Evolutionary conservation across 1,140 invertebrate species (phyloP).

Genomic region (Lasioglossum baleicum): DNA sequence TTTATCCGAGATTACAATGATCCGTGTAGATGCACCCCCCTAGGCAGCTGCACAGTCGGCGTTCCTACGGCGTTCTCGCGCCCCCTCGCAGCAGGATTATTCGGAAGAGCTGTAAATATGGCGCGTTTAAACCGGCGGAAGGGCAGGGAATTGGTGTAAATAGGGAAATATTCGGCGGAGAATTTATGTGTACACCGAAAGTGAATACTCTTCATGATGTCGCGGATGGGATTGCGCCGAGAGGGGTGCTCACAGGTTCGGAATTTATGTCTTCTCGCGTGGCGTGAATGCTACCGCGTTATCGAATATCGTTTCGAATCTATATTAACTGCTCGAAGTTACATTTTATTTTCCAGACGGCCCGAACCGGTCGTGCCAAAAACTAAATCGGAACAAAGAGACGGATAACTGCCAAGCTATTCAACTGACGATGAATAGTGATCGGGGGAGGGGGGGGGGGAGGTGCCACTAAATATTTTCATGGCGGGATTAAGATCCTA

Average conservation of each 20-base stretch:
- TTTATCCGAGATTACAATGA: slow-evolving; percentile 57
- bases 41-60: not conserved
- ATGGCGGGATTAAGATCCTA: no score
- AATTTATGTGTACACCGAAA: slow-evolving; percentile 15
- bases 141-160: slow-evolving; percentile 33
- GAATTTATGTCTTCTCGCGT: slow-evolving; percentile 22
- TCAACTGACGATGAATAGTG: no score
- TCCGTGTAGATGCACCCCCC: slow-evolving; percentile 21
- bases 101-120: slow-evolving; percentile 54
- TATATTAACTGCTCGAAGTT: slow-evolving; percentile 17
- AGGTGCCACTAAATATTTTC: no score
- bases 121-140: slow-evolving; percentile 43
- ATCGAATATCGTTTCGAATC: slow-evolving; percentile 23
- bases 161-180: slow-evolving; percentile 44
- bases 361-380: no score
- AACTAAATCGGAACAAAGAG: no score
- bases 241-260: not conserved
- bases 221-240: slow-evolving; percentile 11
- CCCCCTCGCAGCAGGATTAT: slow-evolving; percentile 41
- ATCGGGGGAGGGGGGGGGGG: no score
- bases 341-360: slow-evolving; percentile 1
- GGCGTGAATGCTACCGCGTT: not conserved
- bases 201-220: slow-evolving; percentile 30
- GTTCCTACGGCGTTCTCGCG: not conserved
- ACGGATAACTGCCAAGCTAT: no score